Conservation (phyloP, 2,888 invertebrate species). For the Dexiosoma caninum region DNA sequence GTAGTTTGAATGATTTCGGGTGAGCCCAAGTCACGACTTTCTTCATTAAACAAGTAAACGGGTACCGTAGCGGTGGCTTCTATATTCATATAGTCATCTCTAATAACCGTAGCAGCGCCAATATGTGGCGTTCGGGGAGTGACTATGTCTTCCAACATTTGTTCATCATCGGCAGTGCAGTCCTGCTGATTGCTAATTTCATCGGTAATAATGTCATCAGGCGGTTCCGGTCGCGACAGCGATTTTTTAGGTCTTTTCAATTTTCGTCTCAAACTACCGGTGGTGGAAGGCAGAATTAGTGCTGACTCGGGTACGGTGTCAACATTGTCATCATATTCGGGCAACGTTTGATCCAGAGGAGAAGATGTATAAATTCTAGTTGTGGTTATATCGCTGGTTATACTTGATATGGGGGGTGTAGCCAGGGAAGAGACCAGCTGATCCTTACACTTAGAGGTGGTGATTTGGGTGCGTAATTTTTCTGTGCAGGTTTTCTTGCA, state of each 20-base stretch:
- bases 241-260: conserved; percentile 44
- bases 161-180: conserved; percentile 39
- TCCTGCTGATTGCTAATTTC: conserved; percentile 33
- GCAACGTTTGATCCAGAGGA: conserved; percentile 50
- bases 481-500: conserved; percentile 44
- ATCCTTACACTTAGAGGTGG: conserved; percentile 28
- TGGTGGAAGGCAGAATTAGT: conserved; percentile 18
- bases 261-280: conserved; percentile 43
- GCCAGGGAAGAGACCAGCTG: conserved; percentile 39
- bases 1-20: conserved; percentile 38
- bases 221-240: conserved; percentile 24
- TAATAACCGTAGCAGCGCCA: conserved; percentile 26
- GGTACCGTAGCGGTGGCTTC: conserved; percentile 50
- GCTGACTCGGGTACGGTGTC: conserved; percentile 41
- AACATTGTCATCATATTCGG: conserved; percentile 50
- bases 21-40: conserved; percentile 41
- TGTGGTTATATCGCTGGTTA: conserved; percentile 38
- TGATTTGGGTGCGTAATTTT: conserved; percentile 25
- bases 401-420: conserved; percentile 34
- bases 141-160: conserved; percentile 49
- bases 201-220: conserved; percentile 16
- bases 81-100: conserved; percentile 50
- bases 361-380: conserved; percentile 54
- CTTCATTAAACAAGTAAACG: conserved; percentile 53
- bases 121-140: conserved; percentile 30